Conservation (phyloP, 2,888 invertebrate species). For the Eurytoma adleriae region DNA sequence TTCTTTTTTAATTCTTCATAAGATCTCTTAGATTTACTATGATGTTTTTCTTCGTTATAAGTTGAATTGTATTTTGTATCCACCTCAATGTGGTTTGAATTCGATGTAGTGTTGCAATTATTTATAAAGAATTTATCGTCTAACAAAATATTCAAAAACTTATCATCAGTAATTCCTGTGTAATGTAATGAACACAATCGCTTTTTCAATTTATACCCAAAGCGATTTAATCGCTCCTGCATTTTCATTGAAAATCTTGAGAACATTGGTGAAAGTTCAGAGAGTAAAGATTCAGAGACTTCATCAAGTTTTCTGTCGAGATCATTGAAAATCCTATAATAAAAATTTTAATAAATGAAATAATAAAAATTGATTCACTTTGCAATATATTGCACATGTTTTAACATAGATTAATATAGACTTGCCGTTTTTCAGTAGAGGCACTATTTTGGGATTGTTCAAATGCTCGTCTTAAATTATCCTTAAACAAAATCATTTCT, state of each 20-base stretch:
- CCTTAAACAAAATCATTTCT: constrained; percentile 49
- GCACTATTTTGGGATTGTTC: constrained; percentile 29
- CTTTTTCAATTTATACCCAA: constrained; percentile 48
- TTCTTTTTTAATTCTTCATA: constrained; percentile 45
- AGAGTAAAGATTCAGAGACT: constrained; percentile 54
- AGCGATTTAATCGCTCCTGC: constrained; percentile 53
- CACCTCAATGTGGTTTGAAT: constrained; percentile 1
- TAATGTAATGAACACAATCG: constrained; percentile 49
- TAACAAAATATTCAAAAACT: constrained; percentile 50
- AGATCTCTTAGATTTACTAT: constrained; percentile 32
- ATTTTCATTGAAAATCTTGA: constrained; percentile 55
- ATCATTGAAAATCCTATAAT: constrained; percentile 50
- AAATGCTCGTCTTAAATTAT: constrained; percentile 42
- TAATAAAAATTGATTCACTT: not conserved
- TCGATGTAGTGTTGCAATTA: constrained; percentile 50
- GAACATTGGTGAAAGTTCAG: constrained; percentile 50
- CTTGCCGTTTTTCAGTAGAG: constrained; percentile 46
- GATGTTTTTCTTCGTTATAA: constrained; percentile 15
- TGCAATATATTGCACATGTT: not conserved
- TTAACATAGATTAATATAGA: constrained; percentile 13
- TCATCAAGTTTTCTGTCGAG: constrained; percentile 52
- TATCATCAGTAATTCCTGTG: constrained; percentile 36
- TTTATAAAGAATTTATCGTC: constrained; percentile 43
- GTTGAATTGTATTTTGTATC: constrained; percentile 33
- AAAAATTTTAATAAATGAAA: constrained; percentile 7